phyloP scores from a whole-genome alignment of 2,888 invertebrate species.

The Odontocolon sp. region DNA sequence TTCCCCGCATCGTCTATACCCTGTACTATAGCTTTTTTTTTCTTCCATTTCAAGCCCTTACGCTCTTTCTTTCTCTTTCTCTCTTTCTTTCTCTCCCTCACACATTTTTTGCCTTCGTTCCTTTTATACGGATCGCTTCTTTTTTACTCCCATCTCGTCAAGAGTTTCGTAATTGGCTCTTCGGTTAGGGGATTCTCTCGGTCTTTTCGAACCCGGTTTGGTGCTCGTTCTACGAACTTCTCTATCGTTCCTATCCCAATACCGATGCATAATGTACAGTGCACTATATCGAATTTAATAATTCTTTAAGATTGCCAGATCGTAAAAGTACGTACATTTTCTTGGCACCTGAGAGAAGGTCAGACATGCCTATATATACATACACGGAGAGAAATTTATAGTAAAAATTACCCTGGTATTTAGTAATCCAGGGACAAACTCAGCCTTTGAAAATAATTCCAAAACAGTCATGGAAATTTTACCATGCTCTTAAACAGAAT shows the following conservation, averaged over 20 bases:
- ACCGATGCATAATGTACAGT: neutral
- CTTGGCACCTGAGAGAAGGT: no score
- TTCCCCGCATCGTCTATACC: constrained; percentile 25
- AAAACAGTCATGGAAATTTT: no score
- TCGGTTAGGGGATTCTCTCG: constrained; percentile 56
- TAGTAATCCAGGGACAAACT: no score
- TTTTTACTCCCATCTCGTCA: constrained; percentile 55
- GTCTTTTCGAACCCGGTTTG: constrained; percentile 47
- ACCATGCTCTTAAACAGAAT: no score
- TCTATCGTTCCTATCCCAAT: neutral
- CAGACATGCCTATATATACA: no score
- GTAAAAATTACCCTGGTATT: no score
- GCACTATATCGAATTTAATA: no score
- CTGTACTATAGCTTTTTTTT: constrained; percentile 19
- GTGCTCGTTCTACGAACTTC: constrained; percentile 30
- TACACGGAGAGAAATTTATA: no score
- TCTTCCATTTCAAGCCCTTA: no score
- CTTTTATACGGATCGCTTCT: constrained; percentile 35
- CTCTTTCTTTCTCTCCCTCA: constrained; percentile 17
- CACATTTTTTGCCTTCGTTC: neutral
- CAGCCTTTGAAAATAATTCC: no score
- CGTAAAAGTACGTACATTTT: no score
- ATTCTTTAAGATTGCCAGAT: no score
- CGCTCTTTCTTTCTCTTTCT: constrained; percentile 17
- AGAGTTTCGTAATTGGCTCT: constrained; percentile 71